These are phyloP conservation scores for Zaprionus bogoriensis DNA, from an alignment of 2,888 invertebrate species.

Conservation along the genomic window DNA sequence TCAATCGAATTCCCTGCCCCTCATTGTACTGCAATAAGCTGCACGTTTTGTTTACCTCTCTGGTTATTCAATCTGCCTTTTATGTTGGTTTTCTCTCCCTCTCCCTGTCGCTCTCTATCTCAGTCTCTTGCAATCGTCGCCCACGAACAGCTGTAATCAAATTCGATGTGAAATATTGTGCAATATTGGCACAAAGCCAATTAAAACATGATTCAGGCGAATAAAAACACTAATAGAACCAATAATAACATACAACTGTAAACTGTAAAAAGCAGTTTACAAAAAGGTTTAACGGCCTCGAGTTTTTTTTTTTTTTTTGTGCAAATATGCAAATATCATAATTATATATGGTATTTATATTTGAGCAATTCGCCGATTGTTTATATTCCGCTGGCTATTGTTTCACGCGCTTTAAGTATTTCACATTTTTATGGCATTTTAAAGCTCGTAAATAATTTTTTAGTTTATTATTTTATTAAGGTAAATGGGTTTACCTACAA, in stretches of 20 bases:
- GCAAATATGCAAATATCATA: background rate
- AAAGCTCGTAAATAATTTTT: too few species aligned
- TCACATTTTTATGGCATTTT: too few species aligned
- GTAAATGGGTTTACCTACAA: too few species aligned
- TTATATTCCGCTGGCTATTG: too few species aligned
- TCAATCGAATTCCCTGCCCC: background rate
- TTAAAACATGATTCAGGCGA: conserved; percentile 6
- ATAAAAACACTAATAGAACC: conserved; percentile 6
- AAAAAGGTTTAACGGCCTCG: background rate
- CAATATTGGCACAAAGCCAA: conserved; percentile 7
- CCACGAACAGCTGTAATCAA: conserved; percentile 4
- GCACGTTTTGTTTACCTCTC: background rate
- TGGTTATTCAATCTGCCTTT: background rate
- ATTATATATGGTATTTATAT: background rate
- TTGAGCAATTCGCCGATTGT: background rate
- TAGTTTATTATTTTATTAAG: too few species aligned
- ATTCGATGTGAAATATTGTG: conserved; percentile 4
- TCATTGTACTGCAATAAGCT: background rate
- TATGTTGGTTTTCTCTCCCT: background rate
- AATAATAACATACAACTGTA: background rate
- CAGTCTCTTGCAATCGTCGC: too few species aligned
- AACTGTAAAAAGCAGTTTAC: background rate
- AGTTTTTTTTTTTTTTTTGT: background rate
- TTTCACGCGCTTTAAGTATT: too few species aligned
- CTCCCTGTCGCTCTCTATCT: background rate